A percentile compares a stretch with the other conserved stretches of the same genome.
Evolutionary conservation across 2,888 invertebrate genomes (phyloP).

Genomic region (Podabrus alpinus): DNA sequence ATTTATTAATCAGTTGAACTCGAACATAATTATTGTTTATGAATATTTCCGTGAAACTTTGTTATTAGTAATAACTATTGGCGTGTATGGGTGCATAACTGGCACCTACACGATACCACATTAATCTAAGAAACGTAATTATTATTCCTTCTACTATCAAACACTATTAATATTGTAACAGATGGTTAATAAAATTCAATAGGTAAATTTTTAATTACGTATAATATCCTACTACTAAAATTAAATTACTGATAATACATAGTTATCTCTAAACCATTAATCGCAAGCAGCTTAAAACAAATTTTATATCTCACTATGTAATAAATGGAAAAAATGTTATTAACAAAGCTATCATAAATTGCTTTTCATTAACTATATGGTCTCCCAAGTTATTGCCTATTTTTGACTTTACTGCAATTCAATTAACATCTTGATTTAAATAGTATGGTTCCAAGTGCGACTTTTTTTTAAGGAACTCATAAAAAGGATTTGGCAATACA

Average conservation of each 20-base stretch:
- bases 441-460: too few relatives aligned
- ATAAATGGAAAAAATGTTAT: not conserved
- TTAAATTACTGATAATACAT: not conserved
- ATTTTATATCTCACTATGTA: not conserved
- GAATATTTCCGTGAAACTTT: not conserved
- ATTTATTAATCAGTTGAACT: not conserved
- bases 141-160: not conserved
- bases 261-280: not conserved
- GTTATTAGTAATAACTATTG: not conserved
- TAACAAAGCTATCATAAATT: not conserved
- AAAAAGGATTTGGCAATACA: too few relatives aligned
- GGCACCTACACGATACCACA: not conserved
- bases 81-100: not conserved
- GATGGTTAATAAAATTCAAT: not conserved
- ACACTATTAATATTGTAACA: not conserved
- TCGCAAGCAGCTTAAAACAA: not conserved
- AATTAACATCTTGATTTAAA: too few relatives aligned
- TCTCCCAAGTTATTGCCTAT: too few relatives aligned
- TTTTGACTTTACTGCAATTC: too few relatives aligned
- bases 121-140: not conserved
- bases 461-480: too few relatives aligned
- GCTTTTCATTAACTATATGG: not conserved
- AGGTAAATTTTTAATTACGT: not conserved
- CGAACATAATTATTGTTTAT: not conserved
- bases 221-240: too few relatives aligned